These are phyloP conservation scores for Neodiprion pinetum DNA, from an alignment of 1,140 invertebrate genomes.

Conservation along the genomic window DNA sequence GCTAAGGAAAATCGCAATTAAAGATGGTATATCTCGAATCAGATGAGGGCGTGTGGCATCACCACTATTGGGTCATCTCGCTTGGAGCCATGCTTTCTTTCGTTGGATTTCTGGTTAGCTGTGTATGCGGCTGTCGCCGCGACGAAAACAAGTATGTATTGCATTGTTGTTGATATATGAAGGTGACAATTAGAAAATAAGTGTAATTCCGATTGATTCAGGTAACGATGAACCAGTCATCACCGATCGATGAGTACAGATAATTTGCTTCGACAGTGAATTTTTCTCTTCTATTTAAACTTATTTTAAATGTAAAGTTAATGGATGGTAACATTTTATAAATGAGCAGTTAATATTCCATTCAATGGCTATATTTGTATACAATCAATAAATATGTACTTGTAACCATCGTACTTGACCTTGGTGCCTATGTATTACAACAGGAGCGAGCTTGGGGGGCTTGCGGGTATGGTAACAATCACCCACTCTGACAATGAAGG, in stretches of 20 bases:
- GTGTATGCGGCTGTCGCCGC: slow-evolving; percentile 56
- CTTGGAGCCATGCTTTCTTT: slow-evolving; percentile 51
- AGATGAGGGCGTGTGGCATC: slow-evolving; percentile 49
- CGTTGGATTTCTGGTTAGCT: slow-evolving; percentile 53
- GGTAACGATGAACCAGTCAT: too few relatives aligned
- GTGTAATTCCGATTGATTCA: too few relatives aligned
- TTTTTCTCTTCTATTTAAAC: too few relatives aligned
- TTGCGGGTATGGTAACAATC: slow-evolving; percentile 59
- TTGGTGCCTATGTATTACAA: slow-evolving; percentile 35
- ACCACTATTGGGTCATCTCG: slow-evolving; percentile 55
- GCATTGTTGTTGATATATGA: slow-evolving; percentile 6
- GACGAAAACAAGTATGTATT: slow-evolving; percentile 53
- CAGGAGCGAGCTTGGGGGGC: slow-evolving; percentile 60
- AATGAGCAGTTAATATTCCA: too few relatives aligned
- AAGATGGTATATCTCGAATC: slow-evolving; percentile 27
- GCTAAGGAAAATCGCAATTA: background rate
- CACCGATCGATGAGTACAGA: too few relatives aligned
- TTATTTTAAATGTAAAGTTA: too few relatives aligned
- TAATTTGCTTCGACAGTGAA: too few relatives aligned
- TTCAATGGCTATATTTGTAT: background rate
- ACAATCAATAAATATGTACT: background rate
- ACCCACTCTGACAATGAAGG: slow-evolving; percentile 55
- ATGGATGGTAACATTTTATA: too few relatives aligned
- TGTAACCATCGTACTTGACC: slow-evolving; percentile 14
- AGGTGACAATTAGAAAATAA: too few relatives aligned